Conservation (phyloP, 2,797 vertebrate genomes). For the Leptoclinus maculatus region DNA sequence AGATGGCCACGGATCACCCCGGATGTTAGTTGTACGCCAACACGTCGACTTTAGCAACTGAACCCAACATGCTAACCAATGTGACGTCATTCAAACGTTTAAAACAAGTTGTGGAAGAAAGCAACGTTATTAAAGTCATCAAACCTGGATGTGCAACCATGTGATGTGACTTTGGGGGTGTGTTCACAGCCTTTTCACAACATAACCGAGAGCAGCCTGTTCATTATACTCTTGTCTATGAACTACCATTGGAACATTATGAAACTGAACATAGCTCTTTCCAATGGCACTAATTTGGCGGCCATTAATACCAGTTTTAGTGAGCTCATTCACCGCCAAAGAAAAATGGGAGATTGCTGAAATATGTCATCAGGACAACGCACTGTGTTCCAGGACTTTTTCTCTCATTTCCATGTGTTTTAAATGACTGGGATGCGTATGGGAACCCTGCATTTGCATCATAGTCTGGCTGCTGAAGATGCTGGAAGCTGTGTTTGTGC, state of each 20-base stretch:
- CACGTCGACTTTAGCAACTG: neutral
- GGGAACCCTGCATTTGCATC: slow-evolving; percentile 3
- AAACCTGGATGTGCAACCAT: too few species aligned
- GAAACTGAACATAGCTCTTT: neutral
- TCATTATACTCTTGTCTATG: neutral
- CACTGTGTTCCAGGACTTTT: neutral
- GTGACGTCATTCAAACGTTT: neutral
- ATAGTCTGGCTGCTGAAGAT: slow-evolving; percentile 24
- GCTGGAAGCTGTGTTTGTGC: slow-evolving; percentile 32
- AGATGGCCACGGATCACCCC: too few species aligned
- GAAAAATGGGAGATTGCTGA: neutral
- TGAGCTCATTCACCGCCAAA: neutral
- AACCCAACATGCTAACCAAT: neutral
- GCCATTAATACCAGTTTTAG: too few species aligned
- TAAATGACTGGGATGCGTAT: neutral
- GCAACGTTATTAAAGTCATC: neutral
- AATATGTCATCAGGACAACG: neutral
- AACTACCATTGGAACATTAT: neutral
- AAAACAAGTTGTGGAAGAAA: neutral
- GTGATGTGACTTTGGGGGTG: too few species aligned
- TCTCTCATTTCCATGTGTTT: neutral
- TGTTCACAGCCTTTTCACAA: too few species aligned
- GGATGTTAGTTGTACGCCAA: too few species aligned
- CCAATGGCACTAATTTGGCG: too few species aligned
- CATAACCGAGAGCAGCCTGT: neutral